These are phyloP conservation scores for Augochlorella aurata DNA, from an alignment of 2,888 invertebrate genomes.

Conservation along the genomic window DNA sequence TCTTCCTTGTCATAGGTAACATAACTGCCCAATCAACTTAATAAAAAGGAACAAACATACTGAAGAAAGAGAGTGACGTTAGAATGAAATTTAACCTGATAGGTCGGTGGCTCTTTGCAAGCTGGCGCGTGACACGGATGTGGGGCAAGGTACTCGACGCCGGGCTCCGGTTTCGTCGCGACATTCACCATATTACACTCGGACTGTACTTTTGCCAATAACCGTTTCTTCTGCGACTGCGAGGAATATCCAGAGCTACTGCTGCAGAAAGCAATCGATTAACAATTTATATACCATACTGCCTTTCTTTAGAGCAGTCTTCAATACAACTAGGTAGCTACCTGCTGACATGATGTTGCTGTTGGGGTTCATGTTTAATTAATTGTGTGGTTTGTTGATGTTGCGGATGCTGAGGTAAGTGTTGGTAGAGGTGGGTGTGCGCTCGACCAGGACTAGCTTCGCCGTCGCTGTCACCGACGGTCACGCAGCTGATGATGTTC, in stretches of 20 bases:
- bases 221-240: slow-evolving; percentile 94
- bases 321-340: slow-evolving; percentile 1
- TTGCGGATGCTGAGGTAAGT: slow-evolving; percentile 75
- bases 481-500: slow-evolving; percentile 91
- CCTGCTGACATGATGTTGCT: slow-evolving; percentile 80
- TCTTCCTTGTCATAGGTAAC: not conserved
- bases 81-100: slow-evolving; percentile 74
- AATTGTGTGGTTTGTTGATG: slow-evolving; percentile 80
- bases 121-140: slow-evolving; percentile 82
- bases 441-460: slow-evolving; percentile 85
- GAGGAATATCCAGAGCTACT: slow-evolving; percentile 83
- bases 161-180: slow-evolving; percentile 86
- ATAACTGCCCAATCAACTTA: too few relatives aligned
- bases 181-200: slow-evolving; percentile 86
- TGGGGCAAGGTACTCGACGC: slow-evolving; percentile 82
- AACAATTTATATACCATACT: too few relatives aligned
- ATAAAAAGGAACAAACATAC: not conserved
- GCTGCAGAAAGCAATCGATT: slow-evolving; percentile 48
- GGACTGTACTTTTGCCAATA: slow-evolving; percentile 93
- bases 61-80: not conserved
- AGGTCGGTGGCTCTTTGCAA: slow-evolving; percentile 83
- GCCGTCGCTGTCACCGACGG: slow-evolving; percentile 89
- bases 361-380: slow-evolving; percentile 84
- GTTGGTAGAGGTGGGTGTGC: slow-evolving; percentile 78
- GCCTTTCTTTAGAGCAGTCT: not conserved